phyloP scores from a whole-genome alignment of 2,113 vertebrate genomes.

The Pavo muticus region DNA sequence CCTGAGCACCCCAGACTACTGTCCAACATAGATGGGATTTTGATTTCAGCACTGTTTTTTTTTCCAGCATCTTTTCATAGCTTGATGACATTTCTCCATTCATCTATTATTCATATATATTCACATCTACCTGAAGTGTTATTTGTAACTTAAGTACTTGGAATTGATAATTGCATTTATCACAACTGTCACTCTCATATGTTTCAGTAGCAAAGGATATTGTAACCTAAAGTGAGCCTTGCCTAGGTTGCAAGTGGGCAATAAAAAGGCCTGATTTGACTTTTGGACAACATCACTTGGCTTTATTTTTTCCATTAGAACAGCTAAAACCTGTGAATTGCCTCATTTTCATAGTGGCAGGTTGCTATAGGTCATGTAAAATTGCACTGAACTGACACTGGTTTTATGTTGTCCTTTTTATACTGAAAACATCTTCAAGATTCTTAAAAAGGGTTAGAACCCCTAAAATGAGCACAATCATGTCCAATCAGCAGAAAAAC shows the following conservation, averaged over 20 bases:
- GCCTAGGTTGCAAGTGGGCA: background rate
- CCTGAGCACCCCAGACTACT: background rate
- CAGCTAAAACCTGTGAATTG: background rate
- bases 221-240: background rate
- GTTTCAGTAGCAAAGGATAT: background rate
- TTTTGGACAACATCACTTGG: background rate
- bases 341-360: background rate
- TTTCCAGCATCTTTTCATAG: background rate
- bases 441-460: background rate
- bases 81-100: background rate
- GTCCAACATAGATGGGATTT: background rate
- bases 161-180: background rate
- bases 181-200: background rate
- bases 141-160: background rate
- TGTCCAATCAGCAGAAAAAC: background rate
- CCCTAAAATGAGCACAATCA: background rate
- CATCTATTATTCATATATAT: conserved; percentile 22
- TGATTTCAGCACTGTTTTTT: background rate
- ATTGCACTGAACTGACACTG: background rate
- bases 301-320: background rate
- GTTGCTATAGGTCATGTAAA: background rate
- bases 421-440: background rate
- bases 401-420: background rate
- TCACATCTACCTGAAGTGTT: background rate
- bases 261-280: background rate